phyloP scores from a whole-genome alignment of 1,140 invertebrate species.

The Babylonia areolata region DNA sequence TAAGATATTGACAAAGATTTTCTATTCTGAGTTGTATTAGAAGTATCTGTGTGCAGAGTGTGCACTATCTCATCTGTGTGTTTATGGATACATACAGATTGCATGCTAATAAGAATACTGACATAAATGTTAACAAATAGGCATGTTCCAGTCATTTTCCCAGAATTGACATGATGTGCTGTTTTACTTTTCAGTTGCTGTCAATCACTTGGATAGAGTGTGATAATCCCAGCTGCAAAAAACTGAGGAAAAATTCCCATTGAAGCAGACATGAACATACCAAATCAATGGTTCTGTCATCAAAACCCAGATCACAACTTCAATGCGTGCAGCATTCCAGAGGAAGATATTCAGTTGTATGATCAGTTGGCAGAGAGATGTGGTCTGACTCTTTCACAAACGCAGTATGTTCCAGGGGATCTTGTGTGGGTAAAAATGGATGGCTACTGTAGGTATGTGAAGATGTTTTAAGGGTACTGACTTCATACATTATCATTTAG shows the following conservation, averaged over 20 bases:
- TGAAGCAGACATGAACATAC: constrained; percentile 14
- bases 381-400: constrained; percentile 60
- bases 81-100: too few species aligned
- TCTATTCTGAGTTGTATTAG: too few species aligned
- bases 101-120: too few species aligned
- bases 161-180: too few species aligned
- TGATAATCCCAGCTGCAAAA: constrained; percentile 62
- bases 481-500: too few species aligned
- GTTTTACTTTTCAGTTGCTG: constrained; percentile 53
- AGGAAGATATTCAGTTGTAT: constrained; percentile 58
- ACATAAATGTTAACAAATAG: too few species aligned
- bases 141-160: too few species aligned
- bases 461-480: background rate
- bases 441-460: constrained; percentile 64
- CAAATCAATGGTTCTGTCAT: constrained; percentile 59
- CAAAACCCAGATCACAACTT: constrained; percentile 53
- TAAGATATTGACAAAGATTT: too few species aligned
- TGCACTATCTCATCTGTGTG: too few species aligned
- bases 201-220: constrained; percentile 64
- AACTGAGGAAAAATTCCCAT: constrained; percentile 58
- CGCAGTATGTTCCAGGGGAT: constrained; percentile 47
- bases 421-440: constrained; percentile 66
- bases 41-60: too few species aligned
- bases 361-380: constrained; percentile 55
- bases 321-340: constrained; percentile 45